Evolutionary conservation across 1,140 invertebrate genomes (phyloP), one percentile per base, ranked within the genome.

Genomic region (Pseudomyrmex sp.): DNA sequence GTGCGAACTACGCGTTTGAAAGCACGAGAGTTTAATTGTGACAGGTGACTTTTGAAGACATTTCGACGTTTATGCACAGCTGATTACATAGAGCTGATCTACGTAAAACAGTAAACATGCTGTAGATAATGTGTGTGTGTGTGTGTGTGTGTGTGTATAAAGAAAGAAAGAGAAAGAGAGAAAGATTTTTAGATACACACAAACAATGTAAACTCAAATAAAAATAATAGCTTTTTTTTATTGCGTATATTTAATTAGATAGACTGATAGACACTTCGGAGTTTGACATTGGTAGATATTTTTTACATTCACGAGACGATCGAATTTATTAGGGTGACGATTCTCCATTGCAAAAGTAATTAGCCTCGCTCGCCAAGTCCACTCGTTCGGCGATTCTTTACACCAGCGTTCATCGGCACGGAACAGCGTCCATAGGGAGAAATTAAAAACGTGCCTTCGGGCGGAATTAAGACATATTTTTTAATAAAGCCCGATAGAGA

Each of bases 391-490:
- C 63, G 83, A 82, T 84, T 84, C 84, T 85, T 83, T 82, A 75
- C 65, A 83, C 70, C 48, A 20, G 62, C 82, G 61, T 58, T 85
- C 79, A 84, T 83, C 74, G 73, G 85, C 61, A 35, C 59, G 15
- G 56, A 82, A 50, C 18, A 82, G n/a, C 52, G 68, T 88, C 88
- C 90, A 83, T 61, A 70, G 85, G 88, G 89, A 87, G 80, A 65
- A 79, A 90, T 88, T 89, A 89, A 87, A 85, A 89, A 87, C 73
- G 69, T 83, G 52, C 61, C 85, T 75, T 20, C 58, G 59, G 61
- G 82, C 77, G 82, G 88, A 91, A 91, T 92, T 86, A 92, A 90
- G 90, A 91, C 88, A 92, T 90, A 92, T 92, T 92, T 92, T 92
- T 92, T 89, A 90, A 91, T 90, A 89, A 91, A 89, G 52, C 80